These are phyloP conservation scores for Phaethon lepturus DNA, from an alignment of 2,113 vertebrate species.

Conservation along the genomic window DNA sequence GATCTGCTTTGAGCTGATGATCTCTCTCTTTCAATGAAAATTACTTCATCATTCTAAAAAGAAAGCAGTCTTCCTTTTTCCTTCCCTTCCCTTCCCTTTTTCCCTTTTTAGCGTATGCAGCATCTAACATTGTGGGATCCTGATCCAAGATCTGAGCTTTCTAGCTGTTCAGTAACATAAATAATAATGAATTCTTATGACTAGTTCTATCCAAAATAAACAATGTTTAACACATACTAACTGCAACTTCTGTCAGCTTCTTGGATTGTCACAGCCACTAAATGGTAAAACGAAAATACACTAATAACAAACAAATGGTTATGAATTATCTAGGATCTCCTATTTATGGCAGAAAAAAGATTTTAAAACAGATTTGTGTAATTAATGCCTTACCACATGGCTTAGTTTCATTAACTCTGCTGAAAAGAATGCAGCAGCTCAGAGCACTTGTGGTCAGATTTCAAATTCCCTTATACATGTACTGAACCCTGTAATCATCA, in stretches of 20 bases:
- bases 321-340: not conserved
- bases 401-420: constrained; percentile 5
- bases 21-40: not conserved
- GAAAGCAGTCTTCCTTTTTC: not conserved
- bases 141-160: not conserved
- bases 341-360: not conserved
- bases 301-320: constrained; percentile 25
- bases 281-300: constrained; percentile 1
- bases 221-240: not conserved
- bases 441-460: not conserved
- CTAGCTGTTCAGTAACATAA: not conserved
- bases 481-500: not conserved
- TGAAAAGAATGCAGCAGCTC: not conserved
- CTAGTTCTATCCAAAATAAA: not conserved
- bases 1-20: not conserved
- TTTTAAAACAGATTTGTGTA: not conserved
- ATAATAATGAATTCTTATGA: not conserved
- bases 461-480: not conserved
- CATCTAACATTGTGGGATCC: not conserved
- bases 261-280: not conserved
- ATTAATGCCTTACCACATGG: not conserved
- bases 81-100: not conserved
- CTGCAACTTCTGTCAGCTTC: not conserved
- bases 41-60: not conserved
- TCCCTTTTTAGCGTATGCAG: not conserved